These are phyloP conservation scores for Urophycis tenuis DNA, from an alignment of 2,797 vertebrate species.

Conservation along the genomic window DNA sequence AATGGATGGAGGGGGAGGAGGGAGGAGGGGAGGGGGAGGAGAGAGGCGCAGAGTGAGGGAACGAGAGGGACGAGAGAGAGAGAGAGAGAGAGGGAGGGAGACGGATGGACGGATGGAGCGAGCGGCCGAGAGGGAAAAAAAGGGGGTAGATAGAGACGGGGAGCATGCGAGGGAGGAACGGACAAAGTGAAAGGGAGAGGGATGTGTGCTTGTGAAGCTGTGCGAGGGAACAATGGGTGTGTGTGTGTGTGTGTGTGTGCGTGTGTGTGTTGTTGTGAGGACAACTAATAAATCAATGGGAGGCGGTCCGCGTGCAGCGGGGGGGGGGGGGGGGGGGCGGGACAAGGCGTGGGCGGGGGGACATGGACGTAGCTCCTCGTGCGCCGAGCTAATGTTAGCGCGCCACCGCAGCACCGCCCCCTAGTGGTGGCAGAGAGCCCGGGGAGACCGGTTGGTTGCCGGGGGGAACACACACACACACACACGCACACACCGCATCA, in stretches of 20 bases:
- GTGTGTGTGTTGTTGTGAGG: background rate
- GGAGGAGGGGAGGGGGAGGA: slow-evolving; percentile 40
- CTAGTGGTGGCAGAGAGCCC: slow-evolving; percentile 41
- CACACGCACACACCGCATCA: too few species aligned
- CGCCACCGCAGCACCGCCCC: slow-evolving; percentile 51
- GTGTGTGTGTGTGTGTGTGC: background rate
- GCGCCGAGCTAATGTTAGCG: slow-evolving; percentile 42
- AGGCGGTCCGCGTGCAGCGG: slow-evolving; percentile 18
- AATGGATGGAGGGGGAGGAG: slow-evolving; percentile 37
- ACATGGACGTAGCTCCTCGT: slow-evolving; percentile 32
- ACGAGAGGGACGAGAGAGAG: background rate
- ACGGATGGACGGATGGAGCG: background rate
- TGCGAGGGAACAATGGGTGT: background rate
- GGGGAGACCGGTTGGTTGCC: slow-evolving; percentile 20
- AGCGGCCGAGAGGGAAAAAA: background rate
- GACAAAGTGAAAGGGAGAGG: background rate
- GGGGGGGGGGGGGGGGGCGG: slow-evolving; percentile 48
- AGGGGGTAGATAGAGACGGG: background rate
- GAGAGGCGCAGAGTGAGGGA: background rate
- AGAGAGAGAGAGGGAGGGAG: too few species aligned
- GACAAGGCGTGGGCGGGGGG: slow-evolving; percentile 59
- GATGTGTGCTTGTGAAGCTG: background rate
- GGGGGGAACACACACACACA: too few species aligned
- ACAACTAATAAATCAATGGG: background rate
- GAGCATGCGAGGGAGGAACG: background rate